phyloP scores from a whole-genome alignment of 1,140 invertebrate species.

The Aleiodes sp. region DNA sequence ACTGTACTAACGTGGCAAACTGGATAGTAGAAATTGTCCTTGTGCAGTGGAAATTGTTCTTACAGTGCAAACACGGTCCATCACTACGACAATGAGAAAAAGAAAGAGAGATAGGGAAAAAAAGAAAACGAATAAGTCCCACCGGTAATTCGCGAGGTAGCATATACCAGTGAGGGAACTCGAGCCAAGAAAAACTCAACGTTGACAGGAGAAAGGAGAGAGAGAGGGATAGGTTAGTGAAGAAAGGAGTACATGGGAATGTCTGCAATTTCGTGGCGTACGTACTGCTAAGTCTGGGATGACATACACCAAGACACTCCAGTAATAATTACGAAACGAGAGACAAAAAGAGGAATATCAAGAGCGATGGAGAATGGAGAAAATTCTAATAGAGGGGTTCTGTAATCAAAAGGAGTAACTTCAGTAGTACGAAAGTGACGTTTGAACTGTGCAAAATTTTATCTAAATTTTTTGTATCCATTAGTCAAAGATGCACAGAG shows the following conservation, averaged over 20 bases:
- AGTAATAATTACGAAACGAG: background rate
- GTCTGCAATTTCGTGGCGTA: conserved; percentile 14
- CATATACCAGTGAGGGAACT: conserved; percentile 24
- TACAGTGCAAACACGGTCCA: conserved; percentile 28
- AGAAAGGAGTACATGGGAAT: background rate
- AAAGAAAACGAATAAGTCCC: conserved; percentile 25
- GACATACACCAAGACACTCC: background rate
- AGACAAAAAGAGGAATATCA: too few species aligned
- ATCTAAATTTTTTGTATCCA: too few species aligned
- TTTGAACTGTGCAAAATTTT: too few species aligned
- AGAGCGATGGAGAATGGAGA: background rate
- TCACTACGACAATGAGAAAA: conserved; percentile 17
- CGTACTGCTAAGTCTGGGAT: background rate
- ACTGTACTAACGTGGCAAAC: background rate
- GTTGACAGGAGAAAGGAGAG: background rate
- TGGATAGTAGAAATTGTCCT: background rate
- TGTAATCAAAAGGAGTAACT: too few species aligned
- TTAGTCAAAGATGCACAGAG: too few species aligned
- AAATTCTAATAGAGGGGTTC: too few species aligned
- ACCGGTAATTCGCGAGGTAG: conserved; percentile 29
- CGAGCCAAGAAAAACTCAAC: conserved; percentile 22
- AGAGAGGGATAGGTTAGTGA: background rate
- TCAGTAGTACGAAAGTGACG: too few species aligned
- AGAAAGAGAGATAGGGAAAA: too few species aligned
- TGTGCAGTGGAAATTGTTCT: background rate